A percentile compares a stretch with the other conserved stretches of the same genome.
These are phyloP conservation scores for Leptobrachium leishanense DNA, from an alignment of 2,113 vertebrate genomes.

Conservation along the genomic window DNA sequence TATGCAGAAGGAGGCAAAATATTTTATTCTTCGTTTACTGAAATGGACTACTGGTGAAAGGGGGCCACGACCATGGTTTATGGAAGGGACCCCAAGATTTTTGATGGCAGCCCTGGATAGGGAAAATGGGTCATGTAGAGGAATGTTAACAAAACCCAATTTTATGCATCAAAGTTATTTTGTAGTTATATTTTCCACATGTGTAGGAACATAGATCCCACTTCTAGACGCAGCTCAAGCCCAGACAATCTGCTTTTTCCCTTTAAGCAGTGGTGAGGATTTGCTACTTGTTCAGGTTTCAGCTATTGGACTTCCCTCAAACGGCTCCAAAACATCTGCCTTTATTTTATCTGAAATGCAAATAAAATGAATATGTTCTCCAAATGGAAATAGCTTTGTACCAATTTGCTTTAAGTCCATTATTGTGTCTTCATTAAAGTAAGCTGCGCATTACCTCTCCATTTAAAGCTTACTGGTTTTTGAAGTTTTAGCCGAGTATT, in stretches of 20 bases:
- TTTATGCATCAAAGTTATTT: no score
- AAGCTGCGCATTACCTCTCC: not conserved
- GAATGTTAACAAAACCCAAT: no score
- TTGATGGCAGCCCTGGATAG: no score
- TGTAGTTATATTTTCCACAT: not conserved
- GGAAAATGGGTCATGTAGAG: no score
- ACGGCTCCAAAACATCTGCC: not conserved
- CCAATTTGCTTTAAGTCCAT: not conserved
- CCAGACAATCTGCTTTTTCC: not conserved
- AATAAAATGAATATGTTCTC: not conserved
- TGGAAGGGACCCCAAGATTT: no score
- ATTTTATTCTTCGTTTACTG: no score
- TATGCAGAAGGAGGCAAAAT: no score
- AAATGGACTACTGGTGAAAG: no score
- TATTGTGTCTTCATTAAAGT: not conserved
- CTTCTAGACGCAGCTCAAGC: not conserved
- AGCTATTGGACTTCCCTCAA: not conserved
- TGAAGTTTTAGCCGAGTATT: not conserved
- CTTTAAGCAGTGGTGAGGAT: not conserved
- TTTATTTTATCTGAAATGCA: not conserved
- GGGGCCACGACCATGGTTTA: no score
- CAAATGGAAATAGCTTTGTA: not conserved
- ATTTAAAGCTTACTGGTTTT: conserved; percentile 6
- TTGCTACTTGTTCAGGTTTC: not conserved
- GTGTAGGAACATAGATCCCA: not conserved